phyloP scores from a whole-genome alignment of 2,797 vertebrate species.

The Clarias pachynema region DNA sequence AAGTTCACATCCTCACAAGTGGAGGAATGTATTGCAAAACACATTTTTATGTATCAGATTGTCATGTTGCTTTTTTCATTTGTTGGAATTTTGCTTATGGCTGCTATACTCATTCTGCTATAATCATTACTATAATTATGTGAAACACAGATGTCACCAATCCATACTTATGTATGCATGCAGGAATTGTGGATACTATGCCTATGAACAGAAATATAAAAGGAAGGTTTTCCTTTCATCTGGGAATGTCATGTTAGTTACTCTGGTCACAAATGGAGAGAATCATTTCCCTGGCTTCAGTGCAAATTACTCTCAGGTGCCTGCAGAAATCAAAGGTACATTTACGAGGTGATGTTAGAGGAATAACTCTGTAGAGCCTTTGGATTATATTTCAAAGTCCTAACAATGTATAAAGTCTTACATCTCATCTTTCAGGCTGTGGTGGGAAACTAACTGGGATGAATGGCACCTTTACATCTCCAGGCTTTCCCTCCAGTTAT shows the following conservation, averaged over 20 bases:
- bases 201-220: slow-evolving; percentile 78
- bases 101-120: no score
- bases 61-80: not conserved
- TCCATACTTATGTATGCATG: slow-evolving; percentile 7
- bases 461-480: slow-evolving; percentile 79
- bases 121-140: not conserved
- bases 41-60: not conserved
- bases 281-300: slow-evolving; percentile 87
- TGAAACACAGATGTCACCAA: not conserved
- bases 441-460: slow-evolving; percentile 73
- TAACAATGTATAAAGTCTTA: not conserved
- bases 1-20: no score
- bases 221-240: slow-evolving; percentile 89
- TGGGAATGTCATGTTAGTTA: slow-evolving; percentile 87
- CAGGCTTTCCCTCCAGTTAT: slow-evolving; percentile 87
- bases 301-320: slow-evolving; percentile 85
- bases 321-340: slow-evolving; percentile 67
- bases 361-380: not conserved
- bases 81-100: not conserved
- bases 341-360: not conserved
- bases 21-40: not conserved
- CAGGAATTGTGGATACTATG: slow-evolving; percentile 85
- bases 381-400: not conserved
- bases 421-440: slow-evolving; percentile 73
- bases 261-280: slow-evolving; percentile 78